Evolutionary conservation across 2,797 vertebrate species (phyloP).

Genomic region (Pygocentrus nattereri): DNA sequence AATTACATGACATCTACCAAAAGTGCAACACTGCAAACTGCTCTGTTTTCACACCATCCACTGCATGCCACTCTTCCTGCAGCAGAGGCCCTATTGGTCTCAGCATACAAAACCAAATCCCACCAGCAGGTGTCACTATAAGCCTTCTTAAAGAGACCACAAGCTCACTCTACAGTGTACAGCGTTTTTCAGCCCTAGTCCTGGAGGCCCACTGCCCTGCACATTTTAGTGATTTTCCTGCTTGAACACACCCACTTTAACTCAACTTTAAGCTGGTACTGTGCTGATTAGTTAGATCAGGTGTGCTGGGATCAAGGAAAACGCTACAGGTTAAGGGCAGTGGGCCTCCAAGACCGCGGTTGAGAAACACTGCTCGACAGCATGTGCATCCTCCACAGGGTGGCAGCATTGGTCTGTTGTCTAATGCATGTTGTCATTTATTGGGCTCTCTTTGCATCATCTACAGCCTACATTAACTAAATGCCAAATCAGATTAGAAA

Average conservation of each 20-base stretch:
- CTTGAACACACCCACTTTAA: no score
- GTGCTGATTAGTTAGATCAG: no score
- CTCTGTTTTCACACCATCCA: not conserved
- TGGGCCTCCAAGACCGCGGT: no score
- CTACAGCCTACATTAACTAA: not conserved
- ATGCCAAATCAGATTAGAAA: not conserved
- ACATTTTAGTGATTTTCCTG: no score
- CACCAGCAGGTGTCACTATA: constrained; percentile 26
- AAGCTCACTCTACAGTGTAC: no score
- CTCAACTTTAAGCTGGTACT: no score
- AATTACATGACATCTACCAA: not conserved
- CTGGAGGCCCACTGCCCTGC: no score
- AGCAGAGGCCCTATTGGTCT: not conserved
- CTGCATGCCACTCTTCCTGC: not conserved
- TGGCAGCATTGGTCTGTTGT: not conserved
- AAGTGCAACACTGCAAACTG: not conserved
- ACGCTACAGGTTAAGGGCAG: no score
- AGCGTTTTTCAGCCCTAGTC: no score
- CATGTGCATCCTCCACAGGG: not conserved
- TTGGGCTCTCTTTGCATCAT: not conserved
- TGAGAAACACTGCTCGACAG: no score
- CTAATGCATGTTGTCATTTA: not conserved
- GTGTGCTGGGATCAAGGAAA: no score
- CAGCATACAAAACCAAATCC: not conserved
- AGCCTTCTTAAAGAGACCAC: not conserved